Base-by-base conservation (phyloP, 1,140 invertebrate genomes). In the Drosophila melanica region DNA sequence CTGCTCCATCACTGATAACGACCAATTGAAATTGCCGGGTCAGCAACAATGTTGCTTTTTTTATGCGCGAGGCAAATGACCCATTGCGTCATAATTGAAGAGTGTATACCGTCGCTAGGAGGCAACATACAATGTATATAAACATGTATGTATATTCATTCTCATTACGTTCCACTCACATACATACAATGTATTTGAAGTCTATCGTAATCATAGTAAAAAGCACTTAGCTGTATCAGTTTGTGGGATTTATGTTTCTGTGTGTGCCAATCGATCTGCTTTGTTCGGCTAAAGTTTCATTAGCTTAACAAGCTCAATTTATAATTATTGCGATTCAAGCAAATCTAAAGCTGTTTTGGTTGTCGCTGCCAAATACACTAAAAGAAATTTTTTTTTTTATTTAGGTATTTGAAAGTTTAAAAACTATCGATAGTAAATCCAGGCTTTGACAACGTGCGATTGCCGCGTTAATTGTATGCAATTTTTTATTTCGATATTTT, bases 1-100 rank as follows among this genome's bases (percentile, higher is more conserved):
- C 9, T 27, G 35, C 16, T 18, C 7, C 33, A 60, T 59, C 33
- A 18, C 33, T 69, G 58, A 69, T 69, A 53, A 62, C 30, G 18
- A 16, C 10, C 23, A 60, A 68, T 42, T 10, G 20, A 44, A 12
- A 67, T 58, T 20, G 44, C 50, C 23, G 53, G 35, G 23, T 23
- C 55, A 44, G 23, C 37, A 60, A 60, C 57, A 60, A 42, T 35
- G 16, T 37, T 47, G 54, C 23, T 30, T 5, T 45, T 30, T 53
- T 33, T 51, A 41, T 20, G 33, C 27, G 54, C 33, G 35, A 41
- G 44, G 14, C 64, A 47, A 55, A 39, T 41, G 44, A 58, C 27
- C 42, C 44, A 30, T 45, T 9, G 12, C 39, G n/a, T 16, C 3
- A 51, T 35, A 55, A 42, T 41, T n/a, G 4, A 11, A 55, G 16